Evolutionary conservation across 2,797 vertebrate genomes (phyloP), one percentile per base, ranked within the genome.

Genomic region (Clarias platycephalus): DNA sequence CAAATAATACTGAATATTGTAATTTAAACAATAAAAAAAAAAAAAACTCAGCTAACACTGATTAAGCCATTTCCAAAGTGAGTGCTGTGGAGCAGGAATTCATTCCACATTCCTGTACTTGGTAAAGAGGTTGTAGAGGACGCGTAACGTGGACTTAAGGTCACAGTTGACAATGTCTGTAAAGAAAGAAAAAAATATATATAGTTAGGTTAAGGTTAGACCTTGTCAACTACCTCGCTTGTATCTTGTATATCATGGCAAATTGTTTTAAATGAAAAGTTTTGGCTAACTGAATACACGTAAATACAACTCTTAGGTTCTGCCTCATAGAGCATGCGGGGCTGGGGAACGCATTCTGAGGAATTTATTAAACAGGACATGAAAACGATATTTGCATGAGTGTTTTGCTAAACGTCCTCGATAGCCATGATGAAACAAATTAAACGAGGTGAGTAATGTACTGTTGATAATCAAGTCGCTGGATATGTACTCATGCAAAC

Each of bases 141-240:
- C 96, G 83, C 96, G 93, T 86, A 97, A 88, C 0, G 96, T 97
- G 85, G 96, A 97, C 90, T 97, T 97, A 89, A 97, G 91, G 89
- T 97, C 96, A 87, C 95, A 97, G 91, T 96, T 97, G 90, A 97
- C 96, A 40, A 97, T 96, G 91, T 97, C 96, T 97, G 91, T 0
- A 22, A 84, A 64, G 71, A 78, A 44, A 88, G 22, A 84, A 44
- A 84, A 67, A 28, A 82, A 75, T 1, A 81, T 5, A 57, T 34
- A 26, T 24, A 82, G 44, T 53, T 12, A 62, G 58, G 76, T 66
- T 66, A 53, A 66, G 18, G 62, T 66, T 53, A 66, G 37, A 64
- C 20, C 12, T 0, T 12, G 57, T 78, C 9, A 60, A 60, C 5
- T 77, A 24, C 34, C 34, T 78, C 5, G 40, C 28, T 13, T 58